Evolutionary conservation across 1,140 invertebrate species (phyloP).

Genomic region (Drosophila tani): DNA sequence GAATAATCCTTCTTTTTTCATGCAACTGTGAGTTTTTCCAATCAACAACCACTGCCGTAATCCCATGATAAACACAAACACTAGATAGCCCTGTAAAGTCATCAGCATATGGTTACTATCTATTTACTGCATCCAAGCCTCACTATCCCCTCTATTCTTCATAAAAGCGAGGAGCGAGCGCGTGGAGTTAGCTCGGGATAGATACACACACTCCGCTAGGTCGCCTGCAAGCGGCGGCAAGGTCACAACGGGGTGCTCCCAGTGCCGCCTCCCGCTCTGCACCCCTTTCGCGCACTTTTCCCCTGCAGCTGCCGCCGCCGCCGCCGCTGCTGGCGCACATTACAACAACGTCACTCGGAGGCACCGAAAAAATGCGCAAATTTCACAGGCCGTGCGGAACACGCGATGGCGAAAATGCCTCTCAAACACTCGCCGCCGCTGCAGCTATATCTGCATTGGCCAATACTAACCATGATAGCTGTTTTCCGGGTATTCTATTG

Average conservation of each 20-base stretch:
- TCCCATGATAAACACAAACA: background rate
- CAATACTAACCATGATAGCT: constrained; percentile 35
- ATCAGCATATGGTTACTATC: constrained; percentile 11
- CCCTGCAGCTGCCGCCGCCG: background rate
- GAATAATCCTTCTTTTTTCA: background rate
- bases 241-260: constrained; percentile 36
- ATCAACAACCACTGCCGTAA: background rate
- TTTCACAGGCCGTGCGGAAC: constrained; percentile 1
- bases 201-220: constrained; percentile 44
- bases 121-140: background rate
- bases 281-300: constrained; percentile 6
- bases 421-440: background rate
- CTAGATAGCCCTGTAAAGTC: background rate
- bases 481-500: constrained; percentile 23
- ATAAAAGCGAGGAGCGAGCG: constrained; percentile 5
- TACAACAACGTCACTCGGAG: constrained; percentile 19
- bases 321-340: constrained; percentile 1
- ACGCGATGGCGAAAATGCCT: background rate
- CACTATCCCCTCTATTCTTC: background rate
- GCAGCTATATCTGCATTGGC: background rate
- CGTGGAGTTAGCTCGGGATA: constrained; percentile 26
- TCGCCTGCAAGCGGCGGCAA: constrained; percentile 17
- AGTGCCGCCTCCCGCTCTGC: background rate
- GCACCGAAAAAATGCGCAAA: constrained; percentile 40
- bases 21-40: background rate